Base-by-base conservation (phyloP, 2,888 invertebrate species). In the Eudasyphora cyanicolor region DNA sequence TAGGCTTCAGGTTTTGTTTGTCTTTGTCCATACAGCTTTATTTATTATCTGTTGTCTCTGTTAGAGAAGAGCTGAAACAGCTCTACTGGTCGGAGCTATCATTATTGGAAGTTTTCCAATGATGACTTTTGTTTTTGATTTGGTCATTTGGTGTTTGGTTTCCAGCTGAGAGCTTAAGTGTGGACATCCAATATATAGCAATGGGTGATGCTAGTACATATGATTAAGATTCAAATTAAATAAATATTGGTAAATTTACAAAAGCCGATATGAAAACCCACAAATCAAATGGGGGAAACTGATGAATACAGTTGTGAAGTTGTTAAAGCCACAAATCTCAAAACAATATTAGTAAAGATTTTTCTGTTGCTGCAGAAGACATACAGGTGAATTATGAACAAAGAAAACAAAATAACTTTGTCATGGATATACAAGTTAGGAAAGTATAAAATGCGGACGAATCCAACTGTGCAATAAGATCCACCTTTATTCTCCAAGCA, bases 1-100 rank as follows among this genome's bases (percentile, higher is more conserved):
- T 54, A 76, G 60, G 74, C 74, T 21, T 64, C n/a, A 29, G 62
- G 57, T 79, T 82, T 76, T 10, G 1, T 76, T 76, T 60, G 70
- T 67, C 71, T 81, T 60, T 78, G 29, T 21, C 19, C n/a, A n/a
- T 49, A 24, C 45, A 24, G 32, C 29, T 76, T 51, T 17, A 12
- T 64, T 64, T 38, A 64, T 64, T 64, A 19, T 64, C 38, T 19
- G 6, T 64, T 38, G 64, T 29, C 29, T 19, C 4, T 64, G 10
- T 19, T 17, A 17, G 19, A 29, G 14, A 19, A 38, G 17, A 38
- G 24, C 12, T 29, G 35, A 38, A 19, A 24, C 6, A 19, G 21
- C 54, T 24, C 2, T 19, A 24, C 6, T n/a, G 8, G 62, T 32
- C n/a, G 8, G 54, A 17, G 17, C 1, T 64, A 38, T 64, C 64